Evolutionary conservation across 2,888 invertebrate genomes (phyloP).

Genomic region (Oxycera nigricornis): DNA sequence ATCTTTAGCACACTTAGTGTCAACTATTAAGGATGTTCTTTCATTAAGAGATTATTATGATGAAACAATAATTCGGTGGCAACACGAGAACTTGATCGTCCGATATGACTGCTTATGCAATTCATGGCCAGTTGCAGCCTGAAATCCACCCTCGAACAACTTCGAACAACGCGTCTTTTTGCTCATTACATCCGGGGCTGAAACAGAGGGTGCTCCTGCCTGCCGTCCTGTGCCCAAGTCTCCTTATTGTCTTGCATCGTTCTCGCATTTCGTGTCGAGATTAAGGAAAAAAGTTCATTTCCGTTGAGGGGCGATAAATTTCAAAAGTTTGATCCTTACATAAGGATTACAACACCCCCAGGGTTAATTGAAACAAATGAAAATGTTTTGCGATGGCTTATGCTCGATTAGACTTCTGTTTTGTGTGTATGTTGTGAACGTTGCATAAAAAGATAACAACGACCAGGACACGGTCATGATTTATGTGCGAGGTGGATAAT

Average conservation of each 20-base stretch:
- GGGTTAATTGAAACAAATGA: slow-evolving; percentile 46
- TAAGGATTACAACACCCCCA: slow-evolving; percentile 45
- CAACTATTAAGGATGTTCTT: slow-evolving; percentile 37
- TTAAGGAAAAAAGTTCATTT: slow-evolving; percentile 38
- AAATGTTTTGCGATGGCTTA: slow-evolving; percentile 40
- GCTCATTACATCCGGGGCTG: neutral
- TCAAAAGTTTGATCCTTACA: slow-evolving; percentile 41
- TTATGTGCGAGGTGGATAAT: slow-evolving; percentile 21
- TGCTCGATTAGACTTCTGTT: slow-evolving; percentile 22
- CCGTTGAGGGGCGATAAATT: slow-evolving; percentile 40
- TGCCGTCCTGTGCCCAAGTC: neutral
- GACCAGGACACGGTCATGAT: slow-evolving; percentile 21
- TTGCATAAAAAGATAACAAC: neutral
- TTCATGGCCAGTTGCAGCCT: neutral
- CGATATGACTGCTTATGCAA: neutral
- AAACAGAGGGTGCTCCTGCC: neutral
- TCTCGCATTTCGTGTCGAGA: slow-evolving; percentile 13
- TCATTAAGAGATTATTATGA: slow-evolving; percentile 37
- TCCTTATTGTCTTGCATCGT: neutral
- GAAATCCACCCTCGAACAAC: neutral
- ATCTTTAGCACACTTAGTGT: slow-evolving; percentile 19
- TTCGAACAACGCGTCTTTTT: neutral
- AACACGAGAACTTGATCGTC: neutral
- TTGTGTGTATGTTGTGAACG: neutral
- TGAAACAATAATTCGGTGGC: slow-evolving; percentile 34